Evolutionary conservation across 2,113 vertebrate species (phyloP), one percentile per base, ranked within the genome.

Genomic region (Cathartes aura): DNA sequence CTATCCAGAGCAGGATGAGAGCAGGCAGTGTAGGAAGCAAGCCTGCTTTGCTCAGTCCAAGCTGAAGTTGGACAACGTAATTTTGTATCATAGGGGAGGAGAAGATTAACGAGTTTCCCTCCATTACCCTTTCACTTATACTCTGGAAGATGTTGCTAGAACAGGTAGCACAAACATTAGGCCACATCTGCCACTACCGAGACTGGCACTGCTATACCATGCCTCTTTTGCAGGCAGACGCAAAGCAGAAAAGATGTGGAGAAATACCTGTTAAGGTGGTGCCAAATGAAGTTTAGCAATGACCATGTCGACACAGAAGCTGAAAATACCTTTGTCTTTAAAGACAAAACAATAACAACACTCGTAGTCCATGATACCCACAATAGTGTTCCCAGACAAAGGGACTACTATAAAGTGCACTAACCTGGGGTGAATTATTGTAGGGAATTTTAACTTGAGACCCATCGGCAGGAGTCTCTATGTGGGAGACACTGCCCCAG

Each of bases 401-500:
- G 30, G 40, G 19, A 73, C 24, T 16, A 20, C 22, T 36, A 12
- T 14, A 4, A 68, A 62, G n/a, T 8, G 9, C 30, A 6, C 8
- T 36, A 48, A 45, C 12, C 21, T 21, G 30, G 17, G 5, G 34
- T 38, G 43, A 53, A 53, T 29, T 73, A 48, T 15, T 34, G 26
- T 3, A 30, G 40, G 43, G 34, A 74, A 52, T 60, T 16, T 60
- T 47, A 60, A 48, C 42, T 16, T 14, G 34, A 50, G n/a, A 78
- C 5, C 15, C 23, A 9, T 2, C 0, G 0, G 16, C 21, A 9
- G 12, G 38, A n/a, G 19, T 15, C 32, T 43, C 12, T 7, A 0
- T 4, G 45, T 7, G 26, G 50, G 19, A n/a, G 34, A 38, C 15
- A 3, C 5, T 23, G 21, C 14, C 34, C 15, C 83, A 67, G 75